phyloP scores from a whole-genome alignment of 2,797 vertebrate genomes.

The Antrozous pallidus region DNA sequence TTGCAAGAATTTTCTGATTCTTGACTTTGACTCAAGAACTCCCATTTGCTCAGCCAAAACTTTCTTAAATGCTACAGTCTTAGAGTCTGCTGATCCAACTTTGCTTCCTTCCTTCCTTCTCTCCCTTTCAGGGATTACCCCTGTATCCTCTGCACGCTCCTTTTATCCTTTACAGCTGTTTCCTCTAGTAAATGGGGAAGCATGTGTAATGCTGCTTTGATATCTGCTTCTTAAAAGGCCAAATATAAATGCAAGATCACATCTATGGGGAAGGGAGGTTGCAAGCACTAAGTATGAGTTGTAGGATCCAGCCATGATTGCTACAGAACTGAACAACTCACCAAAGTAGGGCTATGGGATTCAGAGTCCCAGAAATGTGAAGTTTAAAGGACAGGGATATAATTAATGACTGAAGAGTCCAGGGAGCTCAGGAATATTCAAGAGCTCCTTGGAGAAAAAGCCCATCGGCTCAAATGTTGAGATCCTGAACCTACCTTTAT shows the following conservation, averaged over 20 bases:
- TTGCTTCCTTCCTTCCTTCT: not conserved
- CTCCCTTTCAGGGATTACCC: not conserved
- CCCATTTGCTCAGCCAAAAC: not conserved
- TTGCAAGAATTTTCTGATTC: not conserved
- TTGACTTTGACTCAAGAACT: not conserved
- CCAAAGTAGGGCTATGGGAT: not conserved
- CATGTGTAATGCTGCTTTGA: not conserved
- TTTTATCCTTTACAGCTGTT: not conserved
- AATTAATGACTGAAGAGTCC: too few species aligned
- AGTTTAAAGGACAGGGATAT: not conserved
- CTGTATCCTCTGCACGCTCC: not conserved
- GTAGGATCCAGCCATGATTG: not conserved
- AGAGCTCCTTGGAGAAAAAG: not conserved
- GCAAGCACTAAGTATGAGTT: not conserved
- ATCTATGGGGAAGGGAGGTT: not conserved
- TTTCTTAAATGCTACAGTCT: not conserved
- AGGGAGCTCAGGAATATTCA: not conserved
- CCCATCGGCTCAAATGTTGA: not conserved
- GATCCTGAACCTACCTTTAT: not conserved
- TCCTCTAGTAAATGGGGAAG: not conserved
- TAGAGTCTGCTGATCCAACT: not conserved
- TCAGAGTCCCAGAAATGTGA: not conserved
- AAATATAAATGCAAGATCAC: not conserved
- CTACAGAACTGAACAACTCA: not conserved
- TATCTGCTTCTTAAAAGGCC: not conserved